Evolutionary conservation across 1,140 invertebrate genomes (phyloP).

Genomic region (Bombus affinis): DNA sequence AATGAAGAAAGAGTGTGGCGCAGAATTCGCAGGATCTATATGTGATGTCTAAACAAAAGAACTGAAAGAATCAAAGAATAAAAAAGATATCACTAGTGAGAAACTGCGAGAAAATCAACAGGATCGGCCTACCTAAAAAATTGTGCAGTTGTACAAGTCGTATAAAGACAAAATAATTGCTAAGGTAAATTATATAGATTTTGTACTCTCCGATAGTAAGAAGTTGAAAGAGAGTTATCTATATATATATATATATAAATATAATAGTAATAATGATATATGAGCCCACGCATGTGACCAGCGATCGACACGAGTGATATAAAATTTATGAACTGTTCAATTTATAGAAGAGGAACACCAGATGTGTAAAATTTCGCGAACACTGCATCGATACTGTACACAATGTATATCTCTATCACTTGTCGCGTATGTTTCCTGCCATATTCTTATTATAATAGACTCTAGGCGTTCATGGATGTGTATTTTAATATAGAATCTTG

Average conservation of each 20-base stretch:
- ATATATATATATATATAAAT: not conserved
- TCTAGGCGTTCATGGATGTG: constrained; percentile 4
- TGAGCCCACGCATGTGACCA: constrained; percentile 39
- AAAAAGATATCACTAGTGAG: not conserved
- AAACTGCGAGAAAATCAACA: not conserved
- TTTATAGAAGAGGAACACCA: constrained; percentile 25
- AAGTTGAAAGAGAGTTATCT: constrained; percentile 41
- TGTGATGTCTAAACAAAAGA: not conserved
- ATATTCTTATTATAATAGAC: not conserved
- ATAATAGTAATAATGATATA: constrained; percentile 18
- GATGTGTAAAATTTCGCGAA: constrained; percentile 49
- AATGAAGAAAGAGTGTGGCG: not conserved
- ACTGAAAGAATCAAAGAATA: not conserved
- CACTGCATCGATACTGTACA: constrained; percentile 65
- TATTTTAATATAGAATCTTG: not conserved
- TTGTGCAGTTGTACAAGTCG: constrained; percentile 53
- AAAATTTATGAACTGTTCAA: constrained; percentile 25
- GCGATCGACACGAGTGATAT: constrained; percentile 48
- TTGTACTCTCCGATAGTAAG: constrained; percentile 59
- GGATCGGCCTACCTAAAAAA: constrained; percentile 37
- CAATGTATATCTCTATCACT: constrained; percentile 60
- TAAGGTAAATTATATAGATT: constrained; percentile 72
- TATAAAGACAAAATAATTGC: constrained; percentile 76
- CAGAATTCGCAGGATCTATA: not conserved
- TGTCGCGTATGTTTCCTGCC: constrained; percentile 67